Conservation (phyloP, 2,888 invertebrate species). For the Zaprionus obscuricornis region DNA sequence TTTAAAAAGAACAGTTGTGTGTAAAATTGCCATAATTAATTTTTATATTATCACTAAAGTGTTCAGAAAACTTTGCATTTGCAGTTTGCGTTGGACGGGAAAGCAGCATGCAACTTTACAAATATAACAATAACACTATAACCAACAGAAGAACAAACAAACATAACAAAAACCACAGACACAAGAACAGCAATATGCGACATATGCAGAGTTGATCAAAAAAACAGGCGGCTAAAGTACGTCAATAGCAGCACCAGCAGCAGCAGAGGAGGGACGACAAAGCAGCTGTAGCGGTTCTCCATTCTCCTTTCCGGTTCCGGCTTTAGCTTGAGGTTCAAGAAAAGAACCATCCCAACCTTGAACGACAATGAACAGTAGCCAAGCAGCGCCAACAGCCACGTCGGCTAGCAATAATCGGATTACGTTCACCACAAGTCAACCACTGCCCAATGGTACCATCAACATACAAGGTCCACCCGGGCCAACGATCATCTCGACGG, state of each 20-base stretch:
- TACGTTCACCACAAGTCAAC: slow-evolving; percentile 86
- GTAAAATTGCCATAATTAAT: no score
- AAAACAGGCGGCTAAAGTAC: slow-evolving; percentile 44
- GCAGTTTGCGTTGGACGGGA: slow-evolving; percentile 42
- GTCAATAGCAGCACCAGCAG: slow-evolving; percentile 36
- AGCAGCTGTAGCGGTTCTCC: background rate
- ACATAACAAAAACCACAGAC: slow-evolving; percentile 27
- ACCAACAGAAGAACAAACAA: slow-evolving; percentile 21
- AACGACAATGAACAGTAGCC: slow-evolving; percentile 80
- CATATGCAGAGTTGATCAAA: slow-evolving; percentile 58
- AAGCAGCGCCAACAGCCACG: slow-evolving; percentile 70
- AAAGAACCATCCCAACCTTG: slow-evolving; percentile 20
- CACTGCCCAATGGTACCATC: slow-evolving; percentile 89
- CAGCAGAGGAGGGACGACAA: slow-evolving; percentile 10
- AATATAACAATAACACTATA: no score
- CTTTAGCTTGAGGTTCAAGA: slow-evolving; percentile 47
- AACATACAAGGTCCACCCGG: slow-evolving; percentile 84
- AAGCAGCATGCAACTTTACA: slow-evolving; percentile 59
- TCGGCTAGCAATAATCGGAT: slow-evolving; percentile 85
- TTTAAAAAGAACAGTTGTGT: slow-evolving; percentile 14
- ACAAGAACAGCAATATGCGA: slow-evolving; percentile 35
- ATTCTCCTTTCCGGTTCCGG: slow-evolving; percentile 21
- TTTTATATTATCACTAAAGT: slow-evolving; percentile 48
- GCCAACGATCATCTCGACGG: slow-evolving; percentile 83
- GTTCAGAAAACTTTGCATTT: slow-evolving; percentile 47